Conservation (phyloP, 2,888 invertebrate species). For the Bursaphelenchus okinawaensis region DNA sequence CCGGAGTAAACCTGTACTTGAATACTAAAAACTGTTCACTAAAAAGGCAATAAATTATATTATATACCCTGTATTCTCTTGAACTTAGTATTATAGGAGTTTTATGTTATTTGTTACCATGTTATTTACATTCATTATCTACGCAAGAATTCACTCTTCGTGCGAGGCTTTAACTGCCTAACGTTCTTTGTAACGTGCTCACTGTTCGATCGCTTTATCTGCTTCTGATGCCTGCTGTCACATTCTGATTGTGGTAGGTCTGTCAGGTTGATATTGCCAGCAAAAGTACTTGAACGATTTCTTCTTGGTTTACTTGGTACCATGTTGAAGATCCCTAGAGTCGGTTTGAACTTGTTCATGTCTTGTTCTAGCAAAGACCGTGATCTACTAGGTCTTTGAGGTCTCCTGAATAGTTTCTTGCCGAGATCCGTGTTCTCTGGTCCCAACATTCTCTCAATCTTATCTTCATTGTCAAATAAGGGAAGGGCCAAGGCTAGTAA, state of each 20-base stretch:
- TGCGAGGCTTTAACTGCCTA: not conserved
- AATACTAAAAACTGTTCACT: too few species aligned
- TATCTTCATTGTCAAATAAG: slow-evolving; percentile 17
- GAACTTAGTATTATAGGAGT: too few species aligned
- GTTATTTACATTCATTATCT: too few species aligned
- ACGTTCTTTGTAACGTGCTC: not conserved
- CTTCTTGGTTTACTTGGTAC: slow-evolving; percentile 9
- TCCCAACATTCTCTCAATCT: slow-evolving; percentile 8
- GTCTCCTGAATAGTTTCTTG: slow-evolving; percentile 4
- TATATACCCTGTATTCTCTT: too few species aligned
- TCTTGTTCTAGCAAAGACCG: slow-evolving; percentile 16
- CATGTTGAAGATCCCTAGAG: slow-evolving; percentile 25
- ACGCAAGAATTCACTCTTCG: not conserved
- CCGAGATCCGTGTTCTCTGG: slow-evolving; percentile 17
- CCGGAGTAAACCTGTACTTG: too few species aligned
- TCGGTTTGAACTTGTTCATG: slow-evolving; percentile 19
- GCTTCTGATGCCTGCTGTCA: not conserved
- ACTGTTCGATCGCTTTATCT: not conserved
- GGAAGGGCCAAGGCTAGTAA: slow-evolving; percentile 31
- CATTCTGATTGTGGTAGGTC: not conserved
- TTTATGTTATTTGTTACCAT: too few species aligned
- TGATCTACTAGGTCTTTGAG: not conserved
- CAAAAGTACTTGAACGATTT: not conserved
- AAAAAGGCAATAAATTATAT: too few species aligned
- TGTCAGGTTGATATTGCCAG: slow-evolving; percentile 2